Percentiles rank a stretch among this genome's conserved stretches.
These are phyloP conservation scores for Diplazon laetatorius DNA, from an alignment of 2,888 invertebrate genomes.

Conservation along the genomic window DNA sequence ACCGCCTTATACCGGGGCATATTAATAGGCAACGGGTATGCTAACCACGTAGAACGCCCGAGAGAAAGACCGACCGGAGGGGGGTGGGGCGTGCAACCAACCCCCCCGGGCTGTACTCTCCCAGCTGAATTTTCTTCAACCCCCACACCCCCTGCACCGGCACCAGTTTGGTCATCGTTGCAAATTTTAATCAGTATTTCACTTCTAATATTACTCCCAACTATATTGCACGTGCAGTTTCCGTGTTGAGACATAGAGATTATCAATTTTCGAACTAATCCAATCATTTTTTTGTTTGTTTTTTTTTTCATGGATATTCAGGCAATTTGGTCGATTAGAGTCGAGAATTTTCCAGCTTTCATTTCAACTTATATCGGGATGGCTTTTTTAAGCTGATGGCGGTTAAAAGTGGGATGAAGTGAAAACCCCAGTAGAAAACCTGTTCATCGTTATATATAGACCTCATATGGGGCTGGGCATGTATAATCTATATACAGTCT, in stretches of 20 bases:
- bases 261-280: neutral
- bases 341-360: too few species aligned
- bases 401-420: too few species aligned
- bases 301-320: too few species aligned
- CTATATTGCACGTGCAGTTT: too few species aligned
- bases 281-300: too few species aligned
- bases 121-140: slow-evolving; percentile 66
- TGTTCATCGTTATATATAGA: too few species aligned
- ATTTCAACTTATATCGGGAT: too few species aligned
- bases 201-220: slow-evolving; percentile 14
- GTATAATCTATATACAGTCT: too few species aligned
- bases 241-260: neutral
- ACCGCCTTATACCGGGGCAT: slow-evolving; percentile 72
- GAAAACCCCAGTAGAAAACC: too few species aligned
- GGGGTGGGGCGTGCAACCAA: slow-evolving; percentile 34
- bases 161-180: neutral
- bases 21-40: slow-evolving; percentile 74
- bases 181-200: slow-evolving; percentile 19
- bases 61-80: slow-evolving; percentile 1
- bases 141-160: neutral
- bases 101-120: slow-evolving; percentile 44
- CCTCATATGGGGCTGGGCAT: too few species aligned
- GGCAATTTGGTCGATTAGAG: too few species aligned
- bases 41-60: slow-evolving; percentile 69
- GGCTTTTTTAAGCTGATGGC: too few species aligned